Percentiles rank a stretch among this genome's conserved stretches.
Conservation (phyloP, 92 coral and sea anemone genomes). For the Zoanthus sociatus region DNA sequence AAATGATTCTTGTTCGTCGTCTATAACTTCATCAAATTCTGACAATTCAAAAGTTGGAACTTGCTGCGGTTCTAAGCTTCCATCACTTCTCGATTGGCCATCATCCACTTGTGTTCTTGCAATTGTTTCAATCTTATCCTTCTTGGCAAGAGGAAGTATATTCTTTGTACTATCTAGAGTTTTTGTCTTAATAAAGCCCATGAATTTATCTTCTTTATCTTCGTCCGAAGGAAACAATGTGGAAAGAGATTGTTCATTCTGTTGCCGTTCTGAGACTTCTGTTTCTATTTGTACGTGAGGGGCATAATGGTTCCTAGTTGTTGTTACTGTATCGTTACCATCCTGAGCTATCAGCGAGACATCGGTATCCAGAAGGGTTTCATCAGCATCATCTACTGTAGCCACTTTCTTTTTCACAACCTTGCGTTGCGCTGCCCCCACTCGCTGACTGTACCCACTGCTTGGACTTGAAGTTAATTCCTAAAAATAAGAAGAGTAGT, state of each 20-base stretch:
- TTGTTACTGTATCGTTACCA: background rate
- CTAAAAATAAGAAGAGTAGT: background rate
- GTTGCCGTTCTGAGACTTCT: background rate
- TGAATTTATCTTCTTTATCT: background rate
- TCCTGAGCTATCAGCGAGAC: background rate
- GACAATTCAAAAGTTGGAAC: conserved; percentile 39
- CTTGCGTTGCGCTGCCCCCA: conserved; percentile 2
- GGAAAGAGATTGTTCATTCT: background rate
- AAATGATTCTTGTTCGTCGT: conserved; percentile 22
- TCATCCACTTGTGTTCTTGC: background rate
- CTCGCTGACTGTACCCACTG: conserved; percentile 17
- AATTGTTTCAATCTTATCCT: conserved; percentile 1
- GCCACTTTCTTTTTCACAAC: background rate
- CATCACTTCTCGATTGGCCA: background rate
- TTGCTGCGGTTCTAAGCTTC: background rate
- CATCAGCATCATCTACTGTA: background rate
- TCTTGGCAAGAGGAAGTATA: conserved; percentile 17
- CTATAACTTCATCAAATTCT: conserved; percentile 8
- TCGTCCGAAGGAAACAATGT: conserved; percentile 8
- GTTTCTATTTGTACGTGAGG: background rate
- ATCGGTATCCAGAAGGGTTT: background rate
- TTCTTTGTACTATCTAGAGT: conserved; percentile 10
- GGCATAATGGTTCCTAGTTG: background rate
- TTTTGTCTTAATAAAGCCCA: conserved; percentile 1
- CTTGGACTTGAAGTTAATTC: conserved; percentile 26